Conservation (phyloP, 2,797 vertebrate genomes). For the Sebastes hopkinsi region DNA sequence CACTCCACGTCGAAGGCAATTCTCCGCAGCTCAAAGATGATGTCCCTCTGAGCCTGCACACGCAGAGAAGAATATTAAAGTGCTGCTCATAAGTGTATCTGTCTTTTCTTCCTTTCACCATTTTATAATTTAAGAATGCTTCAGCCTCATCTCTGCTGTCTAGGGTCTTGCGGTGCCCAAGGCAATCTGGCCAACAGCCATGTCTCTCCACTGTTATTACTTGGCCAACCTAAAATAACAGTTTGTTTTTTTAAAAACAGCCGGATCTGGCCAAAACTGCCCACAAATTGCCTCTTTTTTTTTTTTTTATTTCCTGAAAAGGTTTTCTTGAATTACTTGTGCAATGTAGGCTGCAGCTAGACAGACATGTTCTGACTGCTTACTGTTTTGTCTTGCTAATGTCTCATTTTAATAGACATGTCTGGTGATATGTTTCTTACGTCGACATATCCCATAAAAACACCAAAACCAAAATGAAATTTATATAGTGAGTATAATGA, state of each 20-base stretch:
- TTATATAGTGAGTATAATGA: no score
- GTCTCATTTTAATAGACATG: neutral
- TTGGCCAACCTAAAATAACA: conserved; percentile 15
- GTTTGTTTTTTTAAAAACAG: neutral
- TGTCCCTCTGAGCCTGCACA: conserved; percentile 94
- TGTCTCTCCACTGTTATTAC: conserved; percentile 21
- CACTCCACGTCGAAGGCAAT: conserved; percentile 96
- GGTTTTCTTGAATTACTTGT: neutral
- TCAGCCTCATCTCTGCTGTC: conserved; percentile 19
- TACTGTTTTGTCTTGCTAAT: neutral
- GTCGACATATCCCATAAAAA: neutral
- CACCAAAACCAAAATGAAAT: neutral
- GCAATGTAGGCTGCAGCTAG: neutral
- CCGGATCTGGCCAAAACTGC: conserved; percentile 1
- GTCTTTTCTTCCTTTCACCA: conserved; percentile 23
- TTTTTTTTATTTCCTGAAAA: neutral
- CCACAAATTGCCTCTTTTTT: neutral
- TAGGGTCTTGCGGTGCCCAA: conserved; percentile 2
- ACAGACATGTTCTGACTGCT: neutral
- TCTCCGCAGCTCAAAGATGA: conserved; percentile 97
- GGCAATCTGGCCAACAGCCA: conserved; percentile 35
- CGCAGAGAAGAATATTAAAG: conserved; percentile 35
- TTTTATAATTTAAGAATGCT: conserved; percentile 28
- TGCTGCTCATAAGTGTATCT: conserved; percentile 4
- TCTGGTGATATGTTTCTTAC: neutral